Base-by-base conservation (phyloP, 2,797 vertebrate genomes). In the Gephyroberyx darwinii region DNA sequence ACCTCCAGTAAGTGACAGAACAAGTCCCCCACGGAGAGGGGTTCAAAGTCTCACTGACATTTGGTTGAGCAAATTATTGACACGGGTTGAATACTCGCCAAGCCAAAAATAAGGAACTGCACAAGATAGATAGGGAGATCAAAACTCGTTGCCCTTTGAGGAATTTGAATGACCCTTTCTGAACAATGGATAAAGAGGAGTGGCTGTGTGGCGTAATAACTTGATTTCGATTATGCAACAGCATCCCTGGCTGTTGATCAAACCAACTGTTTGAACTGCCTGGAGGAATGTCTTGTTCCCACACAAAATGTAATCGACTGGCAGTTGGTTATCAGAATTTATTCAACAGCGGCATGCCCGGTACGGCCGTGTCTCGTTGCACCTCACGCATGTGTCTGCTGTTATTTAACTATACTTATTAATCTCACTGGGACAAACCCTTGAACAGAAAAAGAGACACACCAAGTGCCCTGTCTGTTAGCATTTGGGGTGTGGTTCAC, bases 31-130 rank as follows among this genome's bases (percentile, higher is more conserved):
- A 14, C 88, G 63, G 81, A 90, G 90, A 80, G 20, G 16, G 45
- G 90, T 88, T 71, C 89, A 92, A 92, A 91, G 91, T 93, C 87
- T 87, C 39, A 9, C 62, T 75, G 4, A 9, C 30, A 1, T 87
- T 88, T 84, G 80, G 87, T 89, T 69, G 59, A 62, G 90, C 84
- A 87, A 92, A 92, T 93, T 81, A 92, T 93, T 93, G 90, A 90
- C 92, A 51, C 70, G 78, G 48, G 30, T 43, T 59, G 67, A 66
- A 69, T 69, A 50, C 57, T 72, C 37, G 62, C 43, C 45, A 22
- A 79, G 75, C 47, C 6, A 1, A 59, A 66, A 63, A 39, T 20
- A 39, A 39, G 14, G 66, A 82, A 70, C 37, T 26, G 43, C 37
- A 52, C 22, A 13, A 41, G 66, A 67, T 55, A 5, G 45, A 13